Base-by-base conservation (phyloP, 92 coral and sea anemone genomes). In the Parazoanthus swiftii region DNA sequence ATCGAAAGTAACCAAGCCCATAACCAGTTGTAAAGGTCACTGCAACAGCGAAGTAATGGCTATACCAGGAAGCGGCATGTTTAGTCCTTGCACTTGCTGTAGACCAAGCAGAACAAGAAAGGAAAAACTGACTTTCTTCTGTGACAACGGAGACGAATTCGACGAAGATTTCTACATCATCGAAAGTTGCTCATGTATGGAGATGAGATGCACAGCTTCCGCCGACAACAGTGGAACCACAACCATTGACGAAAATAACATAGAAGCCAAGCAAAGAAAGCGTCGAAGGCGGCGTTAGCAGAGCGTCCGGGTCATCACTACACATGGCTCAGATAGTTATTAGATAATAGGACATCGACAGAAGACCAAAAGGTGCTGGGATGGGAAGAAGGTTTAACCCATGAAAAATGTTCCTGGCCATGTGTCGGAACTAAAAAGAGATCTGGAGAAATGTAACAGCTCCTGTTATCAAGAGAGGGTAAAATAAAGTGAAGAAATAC, bases 111-210 rank as follows among this genome's bases (percentile, higher is more conserved):
- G 67, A 35, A 59, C 76, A 4, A 44, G 68, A 67, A 59, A 20
- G 50, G 68, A 75, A 37, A 76, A 15, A 7, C 88, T 89, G 36
- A 29, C 79, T 16, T 77, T 93, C 86, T 67, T 13, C 77, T 93
- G 96, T 50, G 35, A 11, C 0, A 80, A 85, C 63, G 85, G 84
- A 20, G 48, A 66, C 11, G 87, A 74, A 77, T 85, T 84, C 65
- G 82, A 44, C 4, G 89, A 91, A 76, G 91, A 85, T 65, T 89
- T 93, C 82, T 37, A 87, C 74, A 81, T 88, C 85, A 92, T 93
- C 36, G 93, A 91, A 42, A 35, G 90, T 14, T 93, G 96, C 37
- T 81, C 81, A 15, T 93, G 96, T 42, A 86, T 85, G 81, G 91
- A 82, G 54, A 77, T 73, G 85, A 88, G 71, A 37, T 86, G 93